Conservation (phyloP, 1,140 invertebrate species). For the Chionoecetes opilio region DNA sequence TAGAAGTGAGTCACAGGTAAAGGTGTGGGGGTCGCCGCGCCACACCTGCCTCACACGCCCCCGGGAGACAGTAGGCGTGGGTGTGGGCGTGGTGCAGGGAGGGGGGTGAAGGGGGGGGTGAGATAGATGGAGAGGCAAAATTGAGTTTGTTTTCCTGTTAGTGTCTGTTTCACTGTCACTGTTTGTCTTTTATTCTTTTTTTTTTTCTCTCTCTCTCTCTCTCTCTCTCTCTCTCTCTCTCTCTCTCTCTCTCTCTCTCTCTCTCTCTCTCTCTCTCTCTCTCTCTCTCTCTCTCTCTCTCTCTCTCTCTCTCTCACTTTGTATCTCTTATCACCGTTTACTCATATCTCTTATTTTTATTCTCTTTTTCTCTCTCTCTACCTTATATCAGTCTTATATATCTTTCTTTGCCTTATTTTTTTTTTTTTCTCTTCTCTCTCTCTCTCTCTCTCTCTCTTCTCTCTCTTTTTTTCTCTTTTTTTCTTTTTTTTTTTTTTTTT, state of each 20-base stretch:
- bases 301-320: background rate
- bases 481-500: background rate
- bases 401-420: background rate
- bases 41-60: background rate
- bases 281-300: conserved; percentile 1
- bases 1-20: background rate
- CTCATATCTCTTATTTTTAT: background rate
- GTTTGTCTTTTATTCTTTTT: conserved; percentile 56
- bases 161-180: conserved; percentile 59
- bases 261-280: conserved; percentile 3
- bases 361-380: background rate
- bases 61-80: background rate
- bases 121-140: background rate
- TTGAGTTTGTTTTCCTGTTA: background rate
- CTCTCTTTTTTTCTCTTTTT: background rate
- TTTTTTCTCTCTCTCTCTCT: conserved; percentile 42
- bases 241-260: conserved; percentile 42
- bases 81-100: background rate
- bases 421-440: background rate
- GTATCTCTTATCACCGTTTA: background rate
- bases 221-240: background rate
- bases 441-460: too few species aligned
- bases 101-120: background rate
- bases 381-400: background rate
- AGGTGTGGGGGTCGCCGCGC: background rate